Percentiles rank a stretch among this genome's conserved stretches.
Conservation (phyloP, 2,888 invertebrate species). For the Tupiocoris notatus region DNA sequence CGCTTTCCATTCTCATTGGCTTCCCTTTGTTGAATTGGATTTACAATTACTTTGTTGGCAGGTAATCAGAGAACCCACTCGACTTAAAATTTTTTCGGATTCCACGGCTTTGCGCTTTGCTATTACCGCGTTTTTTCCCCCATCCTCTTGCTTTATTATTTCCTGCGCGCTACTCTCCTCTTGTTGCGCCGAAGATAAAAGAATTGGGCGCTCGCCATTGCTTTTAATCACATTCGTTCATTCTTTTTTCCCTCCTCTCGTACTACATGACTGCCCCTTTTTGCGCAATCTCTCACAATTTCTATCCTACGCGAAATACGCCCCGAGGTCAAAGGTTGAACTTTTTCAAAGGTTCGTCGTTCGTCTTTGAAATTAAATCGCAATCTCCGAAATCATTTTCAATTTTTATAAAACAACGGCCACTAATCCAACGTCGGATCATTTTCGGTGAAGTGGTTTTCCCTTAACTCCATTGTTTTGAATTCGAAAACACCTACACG, state of each 20-base stretch:
- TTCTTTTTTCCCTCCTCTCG: background rate
- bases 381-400: background rate
- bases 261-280: background rate
- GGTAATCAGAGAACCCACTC: constrained; percentile 39
- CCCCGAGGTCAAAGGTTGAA: background rate
- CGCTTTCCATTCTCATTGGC: constrained; percentile 9
- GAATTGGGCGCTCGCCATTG: constrained; percentile 24
- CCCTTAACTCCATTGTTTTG: no score
- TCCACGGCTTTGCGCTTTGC: background rate
- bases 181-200: constrained; percentile 14
- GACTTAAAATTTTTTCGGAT: constrained; percentile 30
- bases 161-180: background rate
- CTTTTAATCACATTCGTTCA: constrained; percentile 15
- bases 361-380: background rate
- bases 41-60: constrained; percentile 32
- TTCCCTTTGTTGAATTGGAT: constrained; percentile 38
- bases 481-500: no score
- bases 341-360: background rate
- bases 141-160: background rate
- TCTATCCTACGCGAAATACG: background rate
- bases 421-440: background rate
- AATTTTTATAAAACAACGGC: background rate
- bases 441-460: background rate
- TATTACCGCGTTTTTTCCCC: constrained; percentile 6
- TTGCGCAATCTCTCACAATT: background rate